These are phyloP conservation scores for Octomys mimax DNA, from an alignment of 2,797 vertebrate species.

Conservation along the genomic window DNA sequence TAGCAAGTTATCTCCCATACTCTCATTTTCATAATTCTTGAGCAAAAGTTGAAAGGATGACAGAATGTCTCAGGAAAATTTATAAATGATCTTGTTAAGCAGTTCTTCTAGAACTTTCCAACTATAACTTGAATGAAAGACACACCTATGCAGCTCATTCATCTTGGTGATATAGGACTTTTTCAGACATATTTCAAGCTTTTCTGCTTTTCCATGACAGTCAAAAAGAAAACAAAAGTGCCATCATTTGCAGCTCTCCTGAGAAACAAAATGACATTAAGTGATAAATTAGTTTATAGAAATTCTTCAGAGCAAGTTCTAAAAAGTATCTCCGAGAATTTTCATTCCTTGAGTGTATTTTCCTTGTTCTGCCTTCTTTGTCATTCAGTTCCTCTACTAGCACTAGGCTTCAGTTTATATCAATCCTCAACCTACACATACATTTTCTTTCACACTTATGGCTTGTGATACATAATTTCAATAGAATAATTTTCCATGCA, in stretches of 20 bases:
- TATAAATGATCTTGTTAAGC: background rate
- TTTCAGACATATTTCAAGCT: background rate
- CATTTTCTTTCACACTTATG: background rate
- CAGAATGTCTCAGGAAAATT: background rate
- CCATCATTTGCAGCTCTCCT: background rate
- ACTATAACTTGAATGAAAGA: background rate
- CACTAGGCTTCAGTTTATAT: background rate
- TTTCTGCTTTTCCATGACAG: background rate
- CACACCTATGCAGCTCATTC: background rate
- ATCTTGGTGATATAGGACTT: background rate
- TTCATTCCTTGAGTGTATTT: background rate
- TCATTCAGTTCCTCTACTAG: background rate
- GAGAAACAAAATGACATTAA: background rate
- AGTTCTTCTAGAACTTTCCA: background rate
- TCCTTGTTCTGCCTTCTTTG: background rate
- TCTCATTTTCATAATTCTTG: background rate
- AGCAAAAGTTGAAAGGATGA: background rate
- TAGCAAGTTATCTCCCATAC: too few species aligned
- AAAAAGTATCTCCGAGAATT: background rate
- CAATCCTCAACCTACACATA: rapidly evolving
- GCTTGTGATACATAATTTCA: background rate
- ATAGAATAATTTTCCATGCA: background rate
- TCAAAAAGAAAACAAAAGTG: background rate
- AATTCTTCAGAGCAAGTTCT: background rate
- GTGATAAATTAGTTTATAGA: background rate